phyloP scores from a whole-genome alignment of 2,797 vertebrate genomes.

The Acrossocheilus fasciatus region DNA sequence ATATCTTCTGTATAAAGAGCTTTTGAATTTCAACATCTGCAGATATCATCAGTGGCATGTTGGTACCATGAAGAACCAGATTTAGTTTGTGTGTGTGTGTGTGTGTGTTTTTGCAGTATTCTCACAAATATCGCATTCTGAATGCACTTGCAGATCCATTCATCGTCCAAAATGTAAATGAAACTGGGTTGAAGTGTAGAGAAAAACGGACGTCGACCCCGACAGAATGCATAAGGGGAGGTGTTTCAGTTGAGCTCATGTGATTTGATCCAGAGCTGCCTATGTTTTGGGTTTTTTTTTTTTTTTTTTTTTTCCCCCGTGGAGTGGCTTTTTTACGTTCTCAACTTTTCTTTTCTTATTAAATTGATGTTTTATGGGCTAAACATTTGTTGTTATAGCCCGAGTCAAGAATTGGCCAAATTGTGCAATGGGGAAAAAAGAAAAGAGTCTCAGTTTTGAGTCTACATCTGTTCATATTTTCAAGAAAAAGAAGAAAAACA shows the following conservation, averaged over 20 bases:
- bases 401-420: constrained; percentile 56
- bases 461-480: constrained; percentile 53
- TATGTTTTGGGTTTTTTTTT: constrained; percentile 41
- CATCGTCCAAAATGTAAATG: not conserved
- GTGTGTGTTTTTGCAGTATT: constrained; percentile 44
- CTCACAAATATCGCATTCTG: constrained; percentile 52
- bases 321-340: constrained; percentile 23
- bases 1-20: constrained; percentile 34
- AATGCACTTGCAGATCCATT: constrained; percentile 31
- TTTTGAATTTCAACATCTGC: constrained; percentile 42
- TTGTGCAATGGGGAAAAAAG: constrained; percentile 57
- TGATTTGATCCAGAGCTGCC: constrained; percentile 55
- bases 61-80: constrained; percentile 32
- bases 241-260: constrained; percentile 43
- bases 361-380: constrained; percentile 51
- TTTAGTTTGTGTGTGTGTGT: constrained; percentile 28
- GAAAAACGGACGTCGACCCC: not conserved
- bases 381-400: constrained; percentile 43
- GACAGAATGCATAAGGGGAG: not conserved
- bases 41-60: constrained; percentile 52
- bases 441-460: constrained; percentile 56
- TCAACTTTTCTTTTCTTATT: constrained; percentile 5
- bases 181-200: constrained; percentile 6
- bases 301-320: not conserved
- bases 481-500: constrained; percentile 40